Conservation (phyloP, 2,113 vertebrate genomes). For the Gadus macrocephalus region DNA sequence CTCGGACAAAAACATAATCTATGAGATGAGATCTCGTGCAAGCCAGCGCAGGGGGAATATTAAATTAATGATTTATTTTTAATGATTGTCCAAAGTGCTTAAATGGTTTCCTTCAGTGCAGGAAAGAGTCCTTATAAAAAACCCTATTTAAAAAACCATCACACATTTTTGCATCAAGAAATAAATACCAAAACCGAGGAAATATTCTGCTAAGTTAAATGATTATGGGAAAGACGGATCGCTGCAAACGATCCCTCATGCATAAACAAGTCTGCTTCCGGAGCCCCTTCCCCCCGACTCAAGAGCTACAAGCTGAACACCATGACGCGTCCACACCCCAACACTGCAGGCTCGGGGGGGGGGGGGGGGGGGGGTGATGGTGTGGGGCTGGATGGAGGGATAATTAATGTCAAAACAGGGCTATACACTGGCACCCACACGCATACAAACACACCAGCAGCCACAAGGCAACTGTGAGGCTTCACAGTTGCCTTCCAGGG, state of each 20-base stretch:
- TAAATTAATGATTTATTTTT: not conserved
- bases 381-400: slow-evolving; percentile 40
- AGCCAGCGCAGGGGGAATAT: not conserved
- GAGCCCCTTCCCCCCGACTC: too few relatives aligned
- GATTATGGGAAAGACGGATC: too few relatives aligned
- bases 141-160: not conserved
- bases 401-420: slow-evolving; percentile 74
- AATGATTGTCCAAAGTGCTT: slow-evolving; percentile 4
- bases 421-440: not conserved
- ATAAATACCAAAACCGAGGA: not conserved
- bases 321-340: not conserved
- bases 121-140: slow-evolving; percentile 3
- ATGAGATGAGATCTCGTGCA: too few relatives aligned
- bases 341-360: slow-evolving; percentile 14
- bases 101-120: not conserved
- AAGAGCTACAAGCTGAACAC: too few relatives aligned
- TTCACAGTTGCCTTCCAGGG: slow-evolving; percentile 49
- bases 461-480: slow-evolving; percentile 55
- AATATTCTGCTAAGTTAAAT: too few relatives aligned
- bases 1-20: too few relatives aligned
- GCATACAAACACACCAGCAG: not conserved
- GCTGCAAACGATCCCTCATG: too few relatives aligned
- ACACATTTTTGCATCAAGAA: too few relatives aligned
- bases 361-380: slow-evolving; percentile 9
- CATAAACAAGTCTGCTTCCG: too few relatives aligned